Evolutionary conservation across 2,888 invertebrate species (phyloP).

Genomic region (Icerya purchasi): DNA sequence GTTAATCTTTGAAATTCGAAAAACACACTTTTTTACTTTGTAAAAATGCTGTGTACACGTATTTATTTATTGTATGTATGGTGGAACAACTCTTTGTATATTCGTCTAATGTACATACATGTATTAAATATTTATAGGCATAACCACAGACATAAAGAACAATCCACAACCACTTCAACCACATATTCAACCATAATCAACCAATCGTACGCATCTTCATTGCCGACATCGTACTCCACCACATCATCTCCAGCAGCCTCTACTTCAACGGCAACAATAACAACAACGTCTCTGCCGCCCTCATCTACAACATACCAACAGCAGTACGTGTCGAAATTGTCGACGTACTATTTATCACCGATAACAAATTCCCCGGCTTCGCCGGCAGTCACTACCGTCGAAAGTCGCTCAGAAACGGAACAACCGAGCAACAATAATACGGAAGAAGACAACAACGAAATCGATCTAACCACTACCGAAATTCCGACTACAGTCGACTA

Average conservation of each 20-base stretch:
- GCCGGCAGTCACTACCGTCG: background rate
- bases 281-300: conserved; percentile 1
- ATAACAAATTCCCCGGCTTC: conserved; percentile 1
- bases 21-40: no score
- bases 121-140: conserved; percentile 1
- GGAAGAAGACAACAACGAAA: conserved; percentile 11
- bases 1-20: no score
- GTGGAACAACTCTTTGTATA: no score
- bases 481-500: conserved; percentile 7
- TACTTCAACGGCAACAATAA: background rate
- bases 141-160: conserved; percentile 5
- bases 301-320: background rate
- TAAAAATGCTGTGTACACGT: no score
- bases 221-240: conserved; percentile 1
- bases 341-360: background rate
- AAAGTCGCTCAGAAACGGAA: conserved; percentile 2
- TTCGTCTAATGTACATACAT: no score
- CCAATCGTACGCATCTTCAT: background rate
- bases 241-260: background rate
- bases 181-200: background rate
- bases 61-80: no score
- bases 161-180: conserved; percentile 9
- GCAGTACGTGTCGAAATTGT: background rate
- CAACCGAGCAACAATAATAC: background rate
- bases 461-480: conserved; percentile 12